Conservation (phyloP, 2,797 vertebrate genomes). For the Mustela erminea region DNA sequence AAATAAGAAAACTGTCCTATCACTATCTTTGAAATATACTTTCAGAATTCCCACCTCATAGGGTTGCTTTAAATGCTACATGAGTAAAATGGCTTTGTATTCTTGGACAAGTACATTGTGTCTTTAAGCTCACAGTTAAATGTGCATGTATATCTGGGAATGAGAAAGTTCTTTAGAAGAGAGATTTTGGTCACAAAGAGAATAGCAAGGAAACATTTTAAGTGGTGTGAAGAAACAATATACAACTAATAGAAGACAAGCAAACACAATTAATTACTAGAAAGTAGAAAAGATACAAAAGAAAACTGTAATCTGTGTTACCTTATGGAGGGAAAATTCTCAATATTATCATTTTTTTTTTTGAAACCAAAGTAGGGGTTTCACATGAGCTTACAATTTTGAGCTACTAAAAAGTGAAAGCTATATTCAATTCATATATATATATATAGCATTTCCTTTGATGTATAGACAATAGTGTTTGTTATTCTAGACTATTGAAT, state of each 20-base stretch:
- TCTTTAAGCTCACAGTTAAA: not conserved
- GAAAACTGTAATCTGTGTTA: not conserved
- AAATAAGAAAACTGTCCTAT: not conserved
- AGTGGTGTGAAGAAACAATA: not conserved
- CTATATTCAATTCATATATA: not conserved
- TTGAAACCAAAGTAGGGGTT: constrained; percentile 4
- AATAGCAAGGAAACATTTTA: not conserved
- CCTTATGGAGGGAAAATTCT: not conserved
- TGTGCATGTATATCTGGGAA: not conserved
- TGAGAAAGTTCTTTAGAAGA: not conserved
- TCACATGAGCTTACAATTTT: not conserved
- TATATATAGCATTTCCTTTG: not conserved
- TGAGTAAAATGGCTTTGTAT: not conserved
- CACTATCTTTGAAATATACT: not conserved
- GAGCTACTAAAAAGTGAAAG: constrained; percentile 20
- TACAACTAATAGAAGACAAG: not conserved
- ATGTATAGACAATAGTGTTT: not conserved
- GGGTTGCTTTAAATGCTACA: not conserved
- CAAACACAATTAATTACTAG: not conserved
- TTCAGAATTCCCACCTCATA: not conserved
- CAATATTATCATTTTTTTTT: constrained; percentile 18
- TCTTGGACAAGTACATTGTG: not conserved
- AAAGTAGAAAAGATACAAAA: not conserved
- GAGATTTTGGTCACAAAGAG: not conserved
- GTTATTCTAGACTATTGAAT: not conserved